Conservation (phyloP, 53 echinoderm and acorn worm genomes). For the Mesocentrotus franciscanus region DNA sequence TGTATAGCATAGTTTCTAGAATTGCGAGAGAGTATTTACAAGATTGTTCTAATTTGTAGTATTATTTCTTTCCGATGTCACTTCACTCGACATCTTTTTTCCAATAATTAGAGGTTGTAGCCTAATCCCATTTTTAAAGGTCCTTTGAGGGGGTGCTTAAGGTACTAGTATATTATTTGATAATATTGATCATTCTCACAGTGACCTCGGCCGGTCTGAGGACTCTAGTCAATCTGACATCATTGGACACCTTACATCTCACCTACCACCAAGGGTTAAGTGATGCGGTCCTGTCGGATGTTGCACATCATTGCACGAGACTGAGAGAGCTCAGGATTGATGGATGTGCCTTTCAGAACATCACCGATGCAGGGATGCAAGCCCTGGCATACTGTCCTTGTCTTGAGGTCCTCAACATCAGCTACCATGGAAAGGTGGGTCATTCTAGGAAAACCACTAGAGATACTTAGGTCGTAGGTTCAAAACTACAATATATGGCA, state of each 20-base stretch:
- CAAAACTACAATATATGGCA: too few species aligned
- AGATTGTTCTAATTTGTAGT: not conserved
- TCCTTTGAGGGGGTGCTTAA: too few species aligned
- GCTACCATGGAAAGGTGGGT: constrained; percentile 61
- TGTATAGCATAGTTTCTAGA: not conserved
- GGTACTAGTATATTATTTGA: too few species aligned
- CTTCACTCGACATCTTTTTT: too few species aligned
- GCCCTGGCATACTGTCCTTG: constrained; percentile 48
- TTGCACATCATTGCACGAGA: constrained; percentile 44
- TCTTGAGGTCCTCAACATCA: constrained; percentile 64
- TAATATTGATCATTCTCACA: not conserved
- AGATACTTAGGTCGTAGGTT: too few species aligned
- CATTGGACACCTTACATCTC: constrained; percentile 61
- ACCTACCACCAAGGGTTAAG: constrained; percentile 65
- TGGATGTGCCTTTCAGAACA: constrained; percentile 51
- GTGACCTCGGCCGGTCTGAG: constrained; percentile 44
- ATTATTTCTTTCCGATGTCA: too few species aligned
- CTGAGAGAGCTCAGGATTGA: constrained; percentile 64
- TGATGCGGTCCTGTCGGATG: constrained; percentile 55
- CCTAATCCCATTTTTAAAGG: too few species aligned
- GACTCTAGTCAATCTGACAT: constrained; percentile 40
- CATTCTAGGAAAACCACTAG: not conserved
- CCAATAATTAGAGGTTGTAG: too few species aligned
- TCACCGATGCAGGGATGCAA: constrained; percentile 61
- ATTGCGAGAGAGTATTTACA: not conserved